A percentile compares a stretch with the other conserved stretches of the same genome.
phyloP scores from a whole-genome alignment of 2,113 vertebrate genomes.

The Mustela lutreola region DNA sequence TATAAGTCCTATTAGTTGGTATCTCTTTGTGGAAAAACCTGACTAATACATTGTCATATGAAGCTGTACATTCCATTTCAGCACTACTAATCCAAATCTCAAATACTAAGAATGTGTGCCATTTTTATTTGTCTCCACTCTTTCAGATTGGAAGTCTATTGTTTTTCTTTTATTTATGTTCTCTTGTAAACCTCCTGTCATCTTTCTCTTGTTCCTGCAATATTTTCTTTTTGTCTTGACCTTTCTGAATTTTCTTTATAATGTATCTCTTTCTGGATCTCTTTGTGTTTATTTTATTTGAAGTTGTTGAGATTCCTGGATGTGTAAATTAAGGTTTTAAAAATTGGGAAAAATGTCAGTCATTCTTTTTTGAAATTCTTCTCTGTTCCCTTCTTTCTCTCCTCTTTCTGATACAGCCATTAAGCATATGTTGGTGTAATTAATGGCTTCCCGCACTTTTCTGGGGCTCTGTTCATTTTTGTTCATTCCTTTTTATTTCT shows the following conservation, averaged over 20 bases:
- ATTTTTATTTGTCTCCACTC: neutral
- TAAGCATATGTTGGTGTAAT: neutral
- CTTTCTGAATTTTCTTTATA: neutral
- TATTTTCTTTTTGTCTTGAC: neutral
- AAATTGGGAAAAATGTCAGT: neutral
- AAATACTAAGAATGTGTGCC: neutral
- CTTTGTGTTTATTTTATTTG: neutral
- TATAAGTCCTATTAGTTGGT: neutral
- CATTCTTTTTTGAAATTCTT: neutral
- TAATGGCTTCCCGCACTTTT: neutral
- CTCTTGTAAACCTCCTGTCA: neutral
- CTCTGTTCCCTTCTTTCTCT: neutral
- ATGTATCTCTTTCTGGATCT: neutral
- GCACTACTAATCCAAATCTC: neutral
- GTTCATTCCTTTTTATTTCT: neutral
- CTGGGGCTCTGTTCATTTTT: neutral
- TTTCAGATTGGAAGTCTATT: neutral
- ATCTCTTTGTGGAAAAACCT: neutral
- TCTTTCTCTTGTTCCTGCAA: neutral
- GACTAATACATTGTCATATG: neutral
- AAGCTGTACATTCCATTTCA: neutral
- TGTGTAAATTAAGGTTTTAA: neutral
- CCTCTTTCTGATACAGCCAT: no score
- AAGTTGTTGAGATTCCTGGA: neutral
- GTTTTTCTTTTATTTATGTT: neutral